Conservation (phyloP, 2,888 invertebrate genomes). For the Ashinkailepas kermadecensis region DNA sequence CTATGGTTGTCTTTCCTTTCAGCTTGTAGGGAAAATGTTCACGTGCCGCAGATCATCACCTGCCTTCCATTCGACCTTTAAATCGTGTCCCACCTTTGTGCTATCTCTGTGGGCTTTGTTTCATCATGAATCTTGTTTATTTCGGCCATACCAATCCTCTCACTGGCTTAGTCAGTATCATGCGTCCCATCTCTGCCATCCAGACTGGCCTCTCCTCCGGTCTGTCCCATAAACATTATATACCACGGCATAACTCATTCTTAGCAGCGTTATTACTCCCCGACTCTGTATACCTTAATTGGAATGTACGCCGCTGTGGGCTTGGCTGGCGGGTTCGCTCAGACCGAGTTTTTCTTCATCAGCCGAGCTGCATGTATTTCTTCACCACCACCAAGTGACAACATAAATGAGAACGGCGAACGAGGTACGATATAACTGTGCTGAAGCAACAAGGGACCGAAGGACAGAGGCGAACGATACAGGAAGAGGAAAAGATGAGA, state of each 20-base stretch:
- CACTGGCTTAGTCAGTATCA: too few relatives aligned
- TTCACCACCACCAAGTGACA: not conserved
- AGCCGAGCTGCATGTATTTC: not conserved
- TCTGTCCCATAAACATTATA: conserved; percentile 2
- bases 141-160: too few relatives aligned
- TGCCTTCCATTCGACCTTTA: too few relatives aligned
- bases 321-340: not conserved
- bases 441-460: not conserved
- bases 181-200: not conserved
- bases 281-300: conserved; percentile 17
- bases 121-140: too few relatives aligned
- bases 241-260: conserved; percentile 19
- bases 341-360: not conserved
- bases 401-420: not conserved
- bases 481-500: too few relatives aligned
- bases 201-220: not conserved
- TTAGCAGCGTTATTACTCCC: conserved; percentile 9
- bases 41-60: too few relatives aligned
- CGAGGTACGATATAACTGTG: not conserved
- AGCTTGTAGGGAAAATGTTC: too few relatives aligned
- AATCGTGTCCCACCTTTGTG: too few relatives aligned
- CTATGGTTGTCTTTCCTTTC: too few relatives aligned
- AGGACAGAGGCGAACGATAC: too few relatives aligned
- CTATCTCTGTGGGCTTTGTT: too few relatives aligned
- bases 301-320: not conserved